Conservation (phyloP, 2,797 vertebrate species). For the Molossus alvarezi region DNA sequence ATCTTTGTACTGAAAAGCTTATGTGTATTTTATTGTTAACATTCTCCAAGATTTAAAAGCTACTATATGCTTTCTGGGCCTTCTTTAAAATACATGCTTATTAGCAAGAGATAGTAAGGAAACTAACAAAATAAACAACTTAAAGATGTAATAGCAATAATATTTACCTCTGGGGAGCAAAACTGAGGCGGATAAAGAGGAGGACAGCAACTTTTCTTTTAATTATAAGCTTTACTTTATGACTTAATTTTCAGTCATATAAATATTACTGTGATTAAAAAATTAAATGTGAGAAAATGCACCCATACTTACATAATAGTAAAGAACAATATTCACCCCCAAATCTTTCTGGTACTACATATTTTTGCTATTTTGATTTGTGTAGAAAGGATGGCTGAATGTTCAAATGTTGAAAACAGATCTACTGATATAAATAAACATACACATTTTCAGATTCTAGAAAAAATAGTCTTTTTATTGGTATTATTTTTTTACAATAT, state of each 20-base stretch:
- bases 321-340: not conserved
- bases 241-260: not conserved
- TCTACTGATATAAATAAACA: not conserved
- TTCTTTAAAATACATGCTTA: not conserved
- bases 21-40: constrained; percentile 35
- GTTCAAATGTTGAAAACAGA: not conserved
- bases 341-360: not conserved
- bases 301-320: not conserved
- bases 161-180: constrained; percentile 10
- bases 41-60: constrained; percentile 50
- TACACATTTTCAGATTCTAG: not conserved
- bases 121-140: constrained; percentile 10
- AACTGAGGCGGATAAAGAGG: not conserved
- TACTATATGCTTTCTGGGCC: not conserved
- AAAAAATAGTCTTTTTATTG: not conserved
- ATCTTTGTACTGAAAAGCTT: constrained; percentile 40
- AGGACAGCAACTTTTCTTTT: not conserved
- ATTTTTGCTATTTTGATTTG: not conserved
- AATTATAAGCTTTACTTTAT: not conserved
- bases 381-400: not conserved
- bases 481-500: not conserved
- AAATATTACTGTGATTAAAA: constrained; percentile 1
- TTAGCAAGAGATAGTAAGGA: not conserved
- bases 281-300: not conserved
- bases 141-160: not conserved